Evolutionary conservation across 2,113 vertebrate genomes (phyloP).

Genomic region (Bagarius yarrelli): DNA sequence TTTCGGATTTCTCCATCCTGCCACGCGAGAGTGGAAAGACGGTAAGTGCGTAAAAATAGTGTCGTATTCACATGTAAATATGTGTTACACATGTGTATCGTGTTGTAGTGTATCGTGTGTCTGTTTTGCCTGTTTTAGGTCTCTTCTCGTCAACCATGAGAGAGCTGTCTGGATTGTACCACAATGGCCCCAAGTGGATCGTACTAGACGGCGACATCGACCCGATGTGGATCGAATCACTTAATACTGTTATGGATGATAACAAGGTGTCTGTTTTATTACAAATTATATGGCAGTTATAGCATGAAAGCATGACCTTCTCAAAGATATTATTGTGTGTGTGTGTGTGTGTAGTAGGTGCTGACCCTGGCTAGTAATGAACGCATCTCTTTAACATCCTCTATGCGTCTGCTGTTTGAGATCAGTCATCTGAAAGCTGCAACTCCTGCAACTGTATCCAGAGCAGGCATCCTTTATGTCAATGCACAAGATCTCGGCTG

Average conservation of each 20-base stretch:
- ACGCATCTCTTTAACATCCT: constrained; percentile 68
- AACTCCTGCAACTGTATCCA: constrained; percentile 72
- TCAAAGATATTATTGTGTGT: background rate
- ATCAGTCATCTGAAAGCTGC: constrained; percentile 71
- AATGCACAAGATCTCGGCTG: constrained; percentile 76
- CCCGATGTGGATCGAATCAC: constrained; percentile 76
- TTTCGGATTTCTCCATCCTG: constrained; percentile 74
- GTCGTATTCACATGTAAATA: background rate
- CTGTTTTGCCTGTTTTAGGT: constrained; percentile 52
- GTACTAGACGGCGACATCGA: constrained; percentile 75
- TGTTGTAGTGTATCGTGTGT: background rate
- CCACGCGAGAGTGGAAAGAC: constrained; percentile 74
- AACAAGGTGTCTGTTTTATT: constrained; percentile 68
- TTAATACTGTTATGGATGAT: constrained; percentile 76
- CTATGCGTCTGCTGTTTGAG: constrained; percentile 76
- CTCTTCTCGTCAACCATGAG: constrained; percentile 75
- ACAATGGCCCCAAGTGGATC: constrained; percentile 72
- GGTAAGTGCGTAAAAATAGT: constrained; percentile 57
- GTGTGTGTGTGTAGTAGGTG: constrained; percentile 58
- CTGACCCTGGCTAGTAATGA: constrained; percentile 75
- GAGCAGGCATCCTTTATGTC: constrained; percentile 71
- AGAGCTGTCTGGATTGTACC: constrained; percentile 65
- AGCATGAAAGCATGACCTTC: background rate
- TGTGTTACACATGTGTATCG: no score
- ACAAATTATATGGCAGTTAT: background rate